phyloP scores from a whole-genome alignment of 2,888 invertebrate genomes.

The Crematogaster levior region DNA sequence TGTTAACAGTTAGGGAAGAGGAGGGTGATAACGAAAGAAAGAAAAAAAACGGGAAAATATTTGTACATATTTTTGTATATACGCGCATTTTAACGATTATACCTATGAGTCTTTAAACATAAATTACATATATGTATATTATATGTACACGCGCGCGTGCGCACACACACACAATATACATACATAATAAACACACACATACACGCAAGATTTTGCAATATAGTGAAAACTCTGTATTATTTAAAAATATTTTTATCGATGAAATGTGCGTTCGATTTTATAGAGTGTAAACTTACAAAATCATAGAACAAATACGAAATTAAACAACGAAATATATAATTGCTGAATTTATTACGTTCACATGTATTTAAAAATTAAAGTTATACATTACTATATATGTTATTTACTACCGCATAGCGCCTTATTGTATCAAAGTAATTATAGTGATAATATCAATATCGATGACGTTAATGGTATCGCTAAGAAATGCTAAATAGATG shows the following conservation, averaged over 20 bases:
- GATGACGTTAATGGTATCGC: conserved; percentile 65
- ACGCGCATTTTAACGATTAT: conserved; percentile 80
- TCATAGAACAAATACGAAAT: conserved; percentile 34
- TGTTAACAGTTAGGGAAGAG: conserved; percentile 39
- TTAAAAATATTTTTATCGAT: conserved; percentile 57
- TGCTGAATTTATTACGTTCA: conserved; percentile 71
- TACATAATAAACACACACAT: conserved; percentile 54
- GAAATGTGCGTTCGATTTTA: conserved; percentile 42
- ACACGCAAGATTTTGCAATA: conserved; percentile 8
- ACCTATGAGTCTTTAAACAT: conserved; percentile 73
- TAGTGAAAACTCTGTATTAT: conserved; percentile 22
- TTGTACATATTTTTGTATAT: conserved; percentile 84
- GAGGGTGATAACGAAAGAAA: conserved; percentile 42
- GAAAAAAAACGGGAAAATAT: conserved; percentile 55
- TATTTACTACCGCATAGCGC: conserved; percentile 77
- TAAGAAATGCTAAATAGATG: conserved; percentile 62
- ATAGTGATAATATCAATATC: conserved; percentile 67
- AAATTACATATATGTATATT: conserved; percentile 63
- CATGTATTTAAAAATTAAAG: conserved; percentile 83
- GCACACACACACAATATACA: too few species aligned
- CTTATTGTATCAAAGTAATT: conserved; percentile 74
- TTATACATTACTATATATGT: conserved; percentile 78
- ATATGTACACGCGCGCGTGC: too few species aligned
- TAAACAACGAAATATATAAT: conserved; percentile 31
- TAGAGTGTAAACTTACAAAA: conserved; percentile 29